Evolutionary conservation across 2,113 vertebrate species (phyloP), one percentile per base, ranked within the genome.

Genomic region (Chionodraco myersi): DNA sequence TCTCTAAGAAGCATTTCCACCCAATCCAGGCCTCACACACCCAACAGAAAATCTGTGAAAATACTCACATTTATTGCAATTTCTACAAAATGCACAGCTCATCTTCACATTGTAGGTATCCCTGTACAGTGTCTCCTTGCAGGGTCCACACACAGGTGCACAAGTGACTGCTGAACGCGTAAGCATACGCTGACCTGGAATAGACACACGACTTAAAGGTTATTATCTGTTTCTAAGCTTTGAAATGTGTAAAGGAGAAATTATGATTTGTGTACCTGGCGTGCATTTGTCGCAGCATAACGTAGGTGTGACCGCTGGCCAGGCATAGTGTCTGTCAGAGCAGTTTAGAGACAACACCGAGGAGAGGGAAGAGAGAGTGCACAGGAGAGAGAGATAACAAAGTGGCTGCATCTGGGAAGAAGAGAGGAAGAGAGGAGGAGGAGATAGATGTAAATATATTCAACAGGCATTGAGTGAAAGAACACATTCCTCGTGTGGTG

Each of bases 41-140:
- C 64, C 10, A 23, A 23, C 36, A 67, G 14, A 66, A 69, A 64
- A 79, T 44, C 3, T 79, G 34, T 34, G 9, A 65, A n/a, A 48
- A 67, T 44, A 91, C 91, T 94, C 53, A 94, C 93, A 0, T 64
- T 53, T 67, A 0, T 14, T 16, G 73, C 92, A 94, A 1, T 0
- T 18, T 2, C 3, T 0, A 45, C 94, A 94, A 5, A 48, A 0
- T 0, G n/a, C 1, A 54, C 92, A 94, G 21, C 0, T 0, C 15
- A 7, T 0, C 0, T 77, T 18, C 5, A 41, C 4, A 0, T 86
- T 89, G 85, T 79, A 61, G 6, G 2, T 51, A 0, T 86, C 36
- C 0, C 0, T 48, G 63, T 72, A 94, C 8, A 6, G 41, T 0
- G 12, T 0, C 0, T 0, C 0, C 0, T 0, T 0, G 15, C 94